Evolutionary conservation across 1,140 invertebrate genomes (phyloP).

Genomic region (Acromyrmex echinatior): DNA sequence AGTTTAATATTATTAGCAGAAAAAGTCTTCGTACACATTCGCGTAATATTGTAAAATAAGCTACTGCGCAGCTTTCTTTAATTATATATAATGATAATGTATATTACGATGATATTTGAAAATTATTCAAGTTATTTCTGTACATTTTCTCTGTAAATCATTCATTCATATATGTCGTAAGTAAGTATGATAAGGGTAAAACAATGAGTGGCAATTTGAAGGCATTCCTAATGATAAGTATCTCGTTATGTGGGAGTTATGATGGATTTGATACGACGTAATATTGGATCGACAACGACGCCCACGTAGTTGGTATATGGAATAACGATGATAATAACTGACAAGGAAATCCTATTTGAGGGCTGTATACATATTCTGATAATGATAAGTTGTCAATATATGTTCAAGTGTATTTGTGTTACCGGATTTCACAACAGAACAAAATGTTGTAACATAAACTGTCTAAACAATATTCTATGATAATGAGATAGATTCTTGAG

Average conservation of each 20-base stretch:
- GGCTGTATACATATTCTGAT: slow-evolving; percentile 29
- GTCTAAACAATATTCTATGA: slow-evolving; percentile 5
- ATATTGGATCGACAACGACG: slow-evolving; percentile 53
- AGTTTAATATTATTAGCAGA: neutral
- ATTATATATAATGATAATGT: neutral
- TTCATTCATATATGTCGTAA: slow-evolving; percentile 52
- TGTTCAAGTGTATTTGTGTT: slow-evolving; percentile 32
- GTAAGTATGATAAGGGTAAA: slow-evolving; percentile 68
- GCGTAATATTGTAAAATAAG: neutral
- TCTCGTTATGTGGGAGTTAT: slow-evolving; percentile 79
- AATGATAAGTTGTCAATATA: slow-evolving; percentile 49
- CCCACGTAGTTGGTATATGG: slow-evolving; percentile 45
- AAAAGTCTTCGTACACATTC: neutral
- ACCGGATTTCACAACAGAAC: neutral
- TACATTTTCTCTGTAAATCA: slow-evolving; percentile 35
- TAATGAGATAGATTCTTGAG: neutral
- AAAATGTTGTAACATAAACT: neutral
- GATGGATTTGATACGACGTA: slow-evolving; percentile 76
- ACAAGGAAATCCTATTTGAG: slow-evolving; percentile 54
- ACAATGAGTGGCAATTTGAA: slow-evolving; percentile 77
- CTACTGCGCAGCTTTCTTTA: neutral
- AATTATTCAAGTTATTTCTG: slow-evolving; percentile 77
- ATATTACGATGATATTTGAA: slow-evolving; percentile 36
- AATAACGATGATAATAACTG: slow-evolving; percentile 76
- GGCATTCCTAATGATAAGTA: slow-evolving; percentile 79